Conservation (phyloP, 2,888 invertebrate species). For the Hypomecis punctinalis region DNA sequence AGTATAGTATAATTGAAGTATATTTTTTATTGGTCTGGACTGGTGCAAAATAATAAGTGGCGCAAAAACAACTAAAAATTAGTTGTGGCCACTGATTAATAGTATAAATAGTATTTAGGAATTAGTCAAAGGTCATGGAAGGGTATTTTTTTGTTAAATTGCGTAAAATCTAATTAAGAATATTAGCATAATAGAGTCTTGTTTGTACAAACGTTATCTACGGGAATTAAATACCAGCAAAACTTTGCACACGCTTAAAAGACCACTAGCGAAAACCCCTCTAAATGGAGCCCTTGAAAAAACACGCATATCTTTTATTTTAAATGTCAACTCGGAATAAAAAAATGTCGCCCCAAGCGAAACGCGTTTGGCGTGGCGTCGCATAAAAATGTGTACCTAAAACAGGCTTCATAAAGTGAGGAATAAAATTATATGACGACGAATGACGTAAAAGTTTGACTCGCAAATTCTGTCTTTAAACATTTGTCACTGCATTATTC, state of each 20-base stretch:
- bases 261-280: conserved; percentile 10
- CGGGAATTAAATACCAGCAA: neutral
- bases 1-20: too few relatives aligned
- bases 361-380: conserved; percentile 35
- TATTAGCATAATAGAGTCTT: too few relatives aligned
- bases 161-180: too few relatives aligned
- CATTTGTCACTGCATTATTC: conserved; percentile 57
- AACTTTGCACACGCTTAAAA: conserved; percentile 16
- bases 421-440: conserved; percentile 46
- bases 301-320: conserved; percentile 30
- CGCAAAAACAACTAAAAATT: too few relatives aligned
- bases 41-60: too few relatives aligned
- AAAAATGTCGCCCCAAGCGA: conserved; percentile 36
- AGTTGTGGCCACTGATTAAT: too few relatives aligned
- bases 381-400: conserved; percentile 44
- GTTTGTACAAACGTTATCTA: neutral
- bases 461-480: conserved; percentile 50
- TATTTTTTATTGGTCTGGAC: too few relatives aligned
- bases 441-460: conserved; percentile 46
- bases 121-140: too few relatives aligned
- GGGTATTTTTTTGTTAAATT: too few relatives aligned
- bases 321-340: conserved; percentile 34
- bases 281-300: conserved; percentile 19
- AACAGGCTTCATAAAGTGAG: conserved; percentile 42
- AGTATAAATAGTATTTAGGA: too few relatives aligned